Percentiles rank a stretch among this genome's conserved stretches.
phyloP scores from a whole-genome alignment of 2,888 invertebrate genomes.

The Halictus ligatus region DNA sequence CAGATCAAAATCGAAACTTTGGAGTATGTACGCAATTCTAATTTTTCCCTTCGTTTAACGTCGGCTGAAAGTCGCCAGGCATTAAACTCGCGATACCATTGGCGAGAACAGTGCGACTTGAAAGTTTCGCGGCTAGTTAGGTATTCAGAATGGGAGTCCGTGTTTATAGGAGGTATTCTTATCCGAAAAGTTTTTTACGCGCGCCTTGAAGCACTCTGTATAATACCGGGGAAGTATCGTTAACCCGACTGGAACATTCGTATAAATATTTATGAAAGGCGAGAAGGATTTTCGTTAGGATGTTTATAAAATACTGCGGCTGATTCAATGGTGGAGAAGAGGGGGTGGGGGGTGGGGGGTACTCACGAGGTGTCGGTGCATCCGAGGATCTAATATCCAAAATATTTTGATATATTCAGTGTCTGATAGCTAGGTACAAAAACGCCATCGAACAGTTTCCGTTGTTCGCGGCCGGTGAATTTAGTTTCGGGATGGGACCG shows the following conservation, averaged over 20 bases:
- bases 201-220: background rate
- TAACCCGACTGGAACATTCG: background rate
- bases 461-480: constrained; percentile 3
- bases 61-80: background rate
- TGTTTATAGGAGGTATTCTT: background rate
- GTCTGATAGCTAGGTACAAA: background rate
- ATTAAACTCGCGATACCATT: background rate
- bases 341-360: too few relatives aligned
- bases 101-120: background rate
- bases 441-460: background rate
- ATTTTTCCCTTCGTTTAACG: background rate
- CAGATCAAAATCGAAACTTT: background rate
- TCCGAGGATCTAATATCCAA: background rate
- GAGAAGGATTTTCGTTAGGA: background rate
- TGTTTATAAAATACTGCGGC: background rate
- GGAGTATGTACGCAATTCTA: background rate
- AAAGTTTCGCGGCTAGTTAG: background rate
- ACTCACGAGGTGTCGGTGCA: constrained; percentile 2
- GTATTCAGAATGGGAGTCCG: background rate
- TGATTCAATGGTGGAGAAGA: background rate
- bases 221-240: background rate
- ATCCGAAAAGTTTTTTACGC: background rate
- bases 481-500: constrained; percentile 23
- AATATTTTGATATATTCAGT: constrained; percentile 6
- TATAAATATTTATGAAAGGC: constrained; percentile 1